phyloP scores from a whole-genome alignment of 2,797 vertebrate species.

The Garrulus glandarius region DNA sequence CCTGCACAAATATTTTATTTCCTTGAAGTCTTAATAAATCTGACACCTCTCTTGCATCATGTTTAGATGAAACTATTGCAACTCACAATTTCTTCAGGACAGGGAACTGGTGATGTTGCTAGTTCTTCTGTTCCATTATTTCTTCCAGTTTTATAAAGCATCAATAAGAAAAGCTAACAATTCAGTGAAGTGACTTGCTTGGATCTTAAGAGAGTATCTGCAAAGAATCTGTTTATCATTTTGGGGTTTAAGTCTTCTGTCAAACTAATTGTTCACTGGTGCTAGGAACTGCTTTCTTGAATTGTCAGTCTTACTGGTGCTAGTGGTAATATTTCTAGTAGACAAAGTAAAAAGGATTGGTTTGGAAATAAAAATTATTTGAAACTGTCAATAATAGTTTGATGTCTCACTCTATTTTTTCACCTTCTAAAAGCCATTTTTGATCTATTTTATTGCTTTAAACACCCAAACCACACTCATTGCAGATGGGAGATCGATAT shows the following conservation, averaged over 20 bases:
- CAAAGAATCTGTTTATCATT: background rate
- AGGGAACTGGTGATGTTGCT: background rate
- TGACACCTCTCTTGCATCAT: background rate
- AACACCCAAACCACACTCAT: background rate
- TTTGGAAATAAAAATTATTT: background rate
- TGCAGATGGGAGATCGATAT: background rate
- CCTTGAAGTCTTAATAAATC: background rate
- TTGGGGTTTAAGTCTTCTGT: background rate
- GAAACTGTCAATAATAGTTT: background rate
- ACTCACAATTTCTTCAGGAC: background rate
- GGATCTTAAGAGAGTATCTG: background rate
- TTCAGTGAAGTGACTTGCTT: background rate
- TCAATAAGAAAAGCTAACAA: background rate
- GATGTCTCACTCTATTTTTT: background rate
- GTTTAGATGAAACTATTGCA: background rate
- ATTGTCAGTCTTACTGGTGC: background rate
- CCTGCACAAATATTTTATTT: background rate
- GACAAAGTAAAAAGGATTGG: background rate
- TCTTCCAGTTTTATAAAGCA: background rate
- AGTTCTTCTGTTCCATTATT: background rate
- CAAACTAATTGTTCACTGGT: background rate
- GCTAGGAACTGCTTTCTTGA: background rate
- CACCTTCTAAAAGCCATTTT: background rate
- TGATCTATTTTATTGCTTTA: background rate
- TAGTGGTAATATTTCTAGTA: background rate